Conservation (phyloP, 2,113 vertebrate genomes). For the Rutilus rutilus region DNA sequence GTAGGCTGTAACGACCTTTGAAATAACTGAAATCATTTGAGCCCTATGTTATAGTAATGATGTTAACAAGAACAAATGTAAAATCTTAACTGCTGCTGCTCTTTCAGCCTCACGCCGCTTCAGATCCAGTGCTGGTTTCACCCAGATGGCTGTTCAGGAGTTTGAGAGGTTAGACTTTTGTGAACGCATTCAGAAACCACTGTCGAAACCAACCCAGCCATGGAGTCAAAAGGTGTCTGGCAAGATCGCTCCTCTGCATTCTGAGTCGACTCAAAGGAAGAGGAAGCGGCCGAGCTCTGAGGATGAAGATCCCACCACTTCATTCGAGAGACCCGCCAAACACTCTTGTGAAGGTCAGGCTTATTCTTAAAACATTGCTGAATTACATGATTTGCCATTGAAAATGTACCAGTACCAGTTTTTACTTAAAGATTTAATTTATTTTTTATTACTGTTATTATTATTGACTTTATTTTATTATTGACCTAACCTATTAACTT, state of each 20-base stretch:
- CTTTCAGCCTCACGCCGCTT: not conserved
- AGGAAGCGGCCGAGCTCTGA: not conserved
- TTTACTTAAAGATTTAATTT: not conserved
- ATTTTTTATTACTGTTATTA: no score
- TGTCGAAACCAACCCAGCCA: not conserved
- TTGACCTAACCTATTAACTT: no score
- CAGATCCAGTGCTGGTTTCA: not conserved
- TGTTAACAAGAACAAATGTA: no score
- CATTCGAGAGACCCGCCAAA: constrained; percentile 1
- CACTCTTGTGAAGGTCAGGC: not conserved
- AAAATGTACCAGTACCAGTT: not conserved
- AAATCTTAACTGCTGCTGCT: no score
- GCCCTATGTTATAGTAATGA: no score
- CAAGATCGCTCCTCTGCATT: not conserved
- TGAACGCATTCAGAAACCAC: constrained; percentile 1
- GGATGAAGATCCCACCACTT: not conserved
- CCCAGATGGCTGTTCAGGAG: not conserved
- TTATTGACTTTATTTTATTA: no score
- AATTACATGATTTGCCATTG: not conserved
- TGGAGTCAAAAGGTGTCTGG: not conserved
- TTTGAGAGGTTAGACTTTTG: not conserved
- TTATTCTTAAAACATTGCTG: not conserved
- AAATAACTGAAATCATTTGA: no score
- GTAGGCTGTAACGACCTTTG: no score
- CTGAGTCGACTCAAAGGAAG: not conserved